Conservation (phyloP, 2,113 vertebrate genomes). For the Falco punctatus region DNA sequence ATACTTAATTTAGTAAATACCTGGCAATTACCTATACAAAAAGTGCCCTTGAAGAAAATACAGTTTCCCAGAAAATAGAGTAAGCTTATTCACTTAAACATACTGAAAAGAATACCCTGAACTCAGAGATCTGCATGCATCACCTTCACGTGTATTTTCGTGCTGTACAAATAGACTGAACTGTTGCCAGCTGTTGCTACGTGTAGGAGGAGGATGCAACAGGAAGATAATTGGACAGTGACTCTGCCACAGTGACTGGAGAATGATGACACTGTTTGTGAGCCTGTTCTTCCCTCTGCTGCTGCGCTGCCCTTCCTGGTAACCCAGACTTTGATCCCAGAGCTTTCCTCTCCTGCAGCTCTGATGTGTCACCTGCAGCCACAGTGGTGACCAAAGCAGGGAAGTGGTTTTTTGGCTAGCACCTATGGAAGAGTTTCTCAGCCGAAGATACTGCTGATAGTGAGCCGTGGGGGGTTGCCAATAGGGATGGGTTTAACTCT, state of each 20-base stretch:
- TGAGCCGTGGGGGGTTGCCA: not conserved
- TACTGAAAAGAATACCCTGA: not conserved
- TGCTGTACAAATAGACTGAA: not conserved
- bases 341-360: not conserved
- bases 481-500: not conserved
- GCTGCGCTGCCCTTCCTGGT: not conserved
- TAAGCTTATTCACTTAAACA: not conserved
- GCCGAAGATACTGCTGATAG: not conserved
- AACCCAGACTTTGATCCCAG: fast-evolving
- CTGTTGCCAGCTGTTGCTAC: not conserved
- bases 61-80: not conserved
- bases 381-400: not conserved
- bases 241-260: not conserved
- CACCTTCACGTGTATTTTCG: not conserved
- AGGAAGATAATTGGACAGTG: not conserved
- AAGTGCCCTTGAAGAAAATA: not conserved
- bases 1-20: not conserved
- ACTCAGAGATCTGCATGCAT: not conserved
- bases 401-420: not conserved
- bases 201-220: fast-evolving
- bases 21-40: not conserved
- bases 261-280: not conserved
- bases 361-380: fast-evolving
- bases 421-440: not conserved
- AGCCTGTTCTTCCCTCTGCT: not conserved